Base-by-base conservation (phyloP, 2,888 invertebrate species). In the Pristionchus mayeri region DNA sequence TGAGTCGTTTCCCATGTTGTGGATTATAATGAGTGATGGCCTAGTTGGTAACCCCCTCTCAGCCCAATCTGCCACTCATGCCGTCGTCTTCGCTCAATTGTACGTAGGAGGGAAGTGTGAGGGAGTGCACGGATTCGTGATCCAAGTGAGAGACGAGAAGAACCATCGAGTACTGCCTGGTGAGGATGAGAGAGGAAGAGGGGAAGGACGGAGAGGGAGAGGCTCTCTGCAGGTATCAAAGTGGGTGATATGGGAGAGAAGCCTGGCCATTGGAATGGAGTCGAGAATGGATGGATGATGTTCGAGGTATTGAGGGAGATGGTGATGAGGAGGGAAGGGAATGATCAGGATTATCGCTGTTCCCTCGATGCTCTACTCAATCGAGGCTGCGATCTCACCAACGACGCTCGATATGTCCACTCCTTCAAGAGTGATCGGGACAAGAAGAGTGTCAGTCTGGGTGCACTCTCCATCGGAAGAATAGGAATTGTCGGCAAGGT, bases 201-300 rank as follows among this genome's bases (percentile, higher is more conserved):
- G n/a, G n/a, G n/a, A n/a, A n/a, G n/a, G n/a, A n/a, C n/a, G n/a
- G n/a, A n/a, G n/a, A n/a, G n/a, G n/a, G n/a, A n/a, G n/a, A n/a
- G n/a, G n/a, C n/a, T n/a, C n/a, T n/a, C 16, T 91, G 95, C 96
- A 0, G 97, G 97, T 0, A 95, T 98, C 0, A 95, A 95, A 0
- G 96, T 97, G 0, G 97, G 97, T 0, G 98, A 98, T 93, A 95
- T 98, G 94, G 98, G 98, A 0, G 96, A 96, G 93, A 98, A 98
- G 94, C 94, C 96, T 60, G 97, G 96, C 0, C 88, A 85, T 24
- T 94, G 97, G 16, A 97, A 98, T 93, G 97, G 97, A 3, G 93
- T 98, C 60, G 98, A 98, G 93, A 98, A 98, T 94, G 98, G 98
- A 16, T 90, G 90, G 90, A 87, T 90, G 87, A 86, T 86, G 75